Conservation (phyloP, 2,113 vertebrate genomes). For the Misgurnus anguillicaudatus region DNA sequence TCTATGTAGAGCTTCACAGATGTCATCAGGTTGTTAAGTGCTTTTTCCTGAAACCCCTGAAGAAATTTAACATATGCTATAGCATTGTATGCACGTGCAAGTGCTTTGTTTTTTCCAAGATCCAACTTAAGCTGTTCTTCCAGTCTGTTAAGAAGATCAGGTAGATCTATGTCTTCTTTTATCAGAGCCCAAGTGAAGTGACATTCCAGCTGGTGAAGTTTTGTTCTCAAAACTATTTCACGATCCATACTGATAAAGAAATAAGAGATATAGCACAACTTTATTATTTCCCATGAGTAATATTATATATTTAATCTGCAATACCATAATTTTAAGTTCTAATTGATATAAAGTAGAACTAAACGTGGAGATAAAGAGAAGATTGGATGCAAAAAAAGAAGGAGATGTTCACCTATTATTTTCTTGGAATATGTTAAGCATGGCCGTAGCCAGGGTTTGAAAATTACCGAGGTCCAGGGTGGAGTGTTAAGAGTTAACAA, state of each 20-base stretch:
- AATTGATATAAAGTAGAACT: no score
- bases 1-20: constrained; percentile 42
- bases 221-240: constrained; percentile 55
- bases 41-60: constrained; percentile 9
- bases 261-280: no score
- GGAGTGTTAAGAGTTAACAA: no score
- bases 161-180: constrained; percentile 65
- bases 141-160: constrained; percentile 30
- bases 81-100: constrained; percentile 54
- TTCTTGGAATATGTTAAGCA: no score
- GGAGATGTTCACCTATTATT: no score
- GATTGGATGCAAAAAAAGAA: no score
- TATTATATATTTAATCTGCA: no score
- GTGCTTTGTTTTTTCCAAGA: constrained; percentile 23
- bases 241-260: constrained; percentile 57
- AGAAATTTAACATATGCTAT: constrained; percentile 53
- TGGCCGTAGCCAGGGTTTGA: no score
- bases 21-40: constrained; percentile 36
- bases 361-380: no score
- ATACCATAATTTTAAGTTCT: no score
- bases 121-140: neutral
- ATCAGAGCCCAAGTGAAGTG: constrained; percentile 78
- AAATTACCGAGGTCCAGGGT: no score
- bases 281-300: no score
- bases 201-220: constrained; percentile 72